Conservation (phyloP, 2,113 vertebrate genomes). For the Turdus rufiventris region DNA sequence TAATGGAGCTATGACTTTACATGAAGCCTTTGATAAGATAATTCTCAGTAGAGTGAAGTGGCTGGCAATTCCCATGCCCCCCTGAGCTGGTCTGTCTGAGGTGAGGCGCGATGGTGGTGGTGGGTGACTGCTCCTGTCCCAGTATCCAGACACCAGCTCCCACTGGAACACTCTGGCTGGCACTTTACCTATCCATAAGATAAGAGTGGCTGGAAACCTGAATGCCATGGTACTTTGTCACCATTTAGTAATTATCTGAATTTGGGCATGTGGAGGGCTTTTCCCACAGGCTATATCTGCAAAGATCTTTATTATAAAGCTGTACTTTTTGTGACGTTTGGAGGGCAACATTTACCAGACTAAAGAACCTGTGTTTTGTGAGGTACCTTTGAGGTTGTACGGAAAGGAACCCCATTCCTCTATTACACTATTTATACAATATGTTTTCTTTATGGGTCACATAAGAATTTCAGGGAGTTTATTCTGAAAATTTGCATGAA, state of each 20-base stretch:
- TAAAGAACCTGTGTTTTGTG: background rate
- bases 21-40: background rate
- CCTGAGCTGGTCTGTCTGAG: background rate
- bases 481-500: background rate
- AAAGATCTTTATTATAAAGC: background rate
- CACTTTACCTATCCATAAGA: background rate
- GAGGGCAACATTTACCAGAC: background rate
- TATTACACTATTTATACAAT: background rate
- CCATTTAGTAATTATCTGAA: background rate
- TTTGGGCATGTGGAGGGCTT: background rate
- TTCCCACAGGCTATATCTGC: background rate
- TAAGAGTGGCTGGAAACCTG: background rate
- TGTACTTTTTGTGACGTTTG: background rate
- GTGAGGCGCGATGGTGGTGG: accelerated
- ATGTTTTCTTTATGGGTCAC: background rate
- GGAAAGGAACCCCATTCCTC: background rate
- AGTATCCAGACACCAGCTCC: background rate
- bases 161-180: background rate
- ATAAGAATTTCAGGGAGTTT: background rate
- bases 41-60: background rate
- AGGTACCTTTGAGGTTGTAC: background rate
- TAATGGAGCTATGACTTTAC: background rate
- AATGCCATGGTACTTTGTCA: background rate
- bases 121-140: background rate
- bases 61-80: background rate